Evolutionary conservation across 2,888 invertebrate genomes (phyloP).

Genomic region (Idaea aversata): DNA sequence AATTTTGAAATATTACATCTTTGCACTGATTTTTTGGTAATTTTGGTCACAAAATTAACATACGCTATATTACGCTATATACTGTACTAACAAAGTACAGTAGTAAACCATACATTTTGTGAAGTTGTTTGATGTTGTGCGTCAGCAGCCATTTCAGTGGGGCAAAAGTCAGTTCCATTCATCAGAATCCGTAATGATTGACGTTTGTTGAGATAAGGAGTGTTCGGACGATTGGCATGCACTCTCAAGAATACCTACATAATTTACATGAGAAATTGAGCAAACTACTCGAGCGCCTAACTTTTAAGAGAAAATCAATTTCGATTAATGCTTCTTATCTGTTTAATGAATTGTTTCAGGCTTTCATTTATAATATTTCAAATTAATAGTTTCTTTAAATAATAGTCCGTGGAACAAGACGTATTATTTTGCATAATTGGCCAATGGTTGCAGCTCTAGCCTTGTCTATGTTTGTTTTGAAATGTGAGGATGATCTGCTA

Average conservation of each 20-base stretch:
- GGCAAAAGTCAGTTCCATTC: conserved; percentile 29
- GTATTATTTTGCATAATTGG: not conserved
- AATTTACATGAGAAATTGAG: not conserved
- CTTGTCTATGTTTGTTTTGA: not conserved
- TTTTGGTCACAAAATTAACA: not conserved
- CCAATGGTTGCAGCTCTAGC: not conserved
- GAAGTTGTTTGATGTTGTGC: conserved; percentile 1
- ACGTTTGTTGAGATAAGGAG: conserved; percentile 4
- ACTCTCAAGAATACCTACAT: not conserved
- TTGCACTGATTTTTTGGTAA: not conserved
- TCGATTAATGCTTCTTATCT: not conserved
- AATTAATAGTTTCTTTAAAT: not conserved
- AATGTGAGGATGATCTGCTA: not conserved
- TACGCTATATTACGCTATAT: too few species aligned
- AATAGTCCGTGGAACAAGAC: not conserved
- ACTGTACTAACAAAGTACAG: too few species aligned
- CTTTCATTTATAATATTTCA: not conserved
- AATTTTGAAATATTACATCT: not conserved
- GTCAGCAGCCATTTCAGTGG: conserved; percentile 11
- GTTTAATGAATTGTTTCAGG: not conserved
- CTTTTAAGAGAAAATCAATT: not conserved
- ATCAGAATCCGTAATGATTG: conserved; percentile 2
- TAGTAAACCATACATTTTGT: not conserved
- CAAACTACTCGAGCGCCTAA: not conserved
- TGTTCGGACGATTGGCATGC: not conserved